These are phyloP conservation scores for Camarhynchus parvulus DNA, from an alignment of 2,113 vertebrate species.

Conservation along the genomic window DNA sequence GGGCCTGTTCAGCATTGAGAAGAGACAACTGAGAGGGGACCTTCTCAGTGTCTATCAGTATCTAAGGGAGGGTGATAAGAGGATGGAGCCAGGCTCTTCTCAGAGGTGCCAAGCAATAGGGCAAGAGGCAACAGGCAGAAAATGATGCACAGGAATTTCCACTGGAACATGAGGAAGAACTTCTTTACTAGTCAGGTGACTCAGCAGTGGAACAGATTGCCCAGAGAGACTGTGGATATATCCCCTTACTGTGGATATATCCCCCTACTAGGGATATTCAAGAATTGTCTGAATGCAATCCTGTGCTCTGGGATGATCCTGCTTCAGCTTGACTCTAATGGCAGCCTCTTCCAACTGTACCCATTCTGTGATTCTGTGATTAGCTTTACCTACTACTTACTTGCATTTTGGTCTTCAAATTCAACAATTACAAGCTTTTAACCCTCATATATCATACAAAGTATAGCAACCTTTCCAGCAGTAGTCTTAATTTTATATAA, in stretches of 20 bases:
- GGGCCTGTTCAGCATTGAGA: background rate
- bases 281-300: background rate
- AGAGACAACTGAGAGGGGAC: background rate
- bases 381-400: background rate
- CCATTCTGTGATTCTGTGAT: background rate
- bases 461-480: background rate
- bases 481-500: background rate
- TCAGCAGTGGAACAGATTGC: background rate
- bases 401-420: background rate
- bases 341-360: background rate
- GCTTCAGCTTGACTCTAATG: background rate
- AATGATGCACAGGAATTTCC: background rate
- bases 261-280: background rate
- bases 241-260: no score
- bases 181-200: background rate
- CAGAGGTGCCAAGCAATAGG: accelerated
- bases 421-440: background rate
- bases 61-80: background rate
- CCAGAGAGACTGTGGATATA: background rate
- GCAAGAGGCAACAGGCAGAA: background rate
- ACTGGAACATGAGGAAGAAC: background rate
- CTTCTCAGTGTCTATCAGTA: background rate
- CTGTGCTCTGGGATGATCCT: background rate
- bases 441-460: background rate
- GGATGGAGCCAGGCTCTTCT: background rate